Percentiles rank a stretch among this genome's conserved stretches.
Conservation (phyloP, 2,797 vertebrate genomes). For the Chloroceryle amazona region DNA sequence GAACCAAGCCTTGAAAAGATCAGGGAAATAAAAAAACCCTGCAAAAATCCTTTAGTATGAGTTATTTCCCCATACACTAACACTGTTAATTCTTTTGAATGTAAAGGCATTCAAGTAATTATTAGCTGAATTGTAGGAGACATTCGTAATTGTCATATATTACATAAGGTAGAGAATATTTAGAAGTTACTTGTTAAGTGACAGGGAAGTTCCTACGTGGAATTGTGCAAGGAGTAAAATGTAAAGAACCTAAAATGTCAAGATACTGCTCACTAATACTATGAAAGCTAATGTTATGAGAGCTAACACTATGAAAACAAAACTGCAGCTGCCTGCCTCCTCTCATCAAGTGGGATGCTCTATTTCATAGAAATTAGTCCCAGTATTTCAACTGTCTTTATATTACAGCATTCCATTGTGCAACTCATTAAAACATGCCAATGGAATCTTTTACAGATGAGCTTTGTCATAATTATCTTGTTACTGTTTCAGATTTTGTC, state of each 20-base stretch:
- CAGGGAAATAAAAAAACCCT: constrained; percentile 6
- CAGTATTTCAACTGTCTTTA: constrained; percentile 63
- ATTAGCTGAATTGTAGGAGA: constrained; percentile 33
- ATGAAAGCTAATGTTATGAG: background rate
- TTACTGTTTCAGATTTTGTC: constrained; percentile 42
- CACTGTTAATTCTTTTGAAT: constrained; percentile 50
- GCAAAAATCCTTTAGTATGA: constrained; percentile 59
- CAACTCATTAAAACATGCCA: constrained; percentile 67
- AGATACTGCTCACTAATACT: background rate
- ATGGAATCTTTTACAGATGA: constrained; percentile 74
- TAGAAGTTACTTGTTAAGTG: background rate
- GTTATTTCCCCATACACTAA: constrained; percentile 40
- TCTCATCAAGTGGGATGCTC: constrained; percentile 15
- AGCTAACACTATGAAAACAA: background rate
- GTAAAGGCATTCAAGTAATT: constrained; percentile 38
- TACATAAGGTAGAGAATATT: background rate
- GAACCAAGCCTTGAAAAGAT: background rate
- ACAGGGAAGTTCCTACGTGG: background rate
- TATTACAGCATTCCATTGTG: constrained; percentile 60
- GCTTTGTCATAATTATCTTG: constrained; percentile 50
- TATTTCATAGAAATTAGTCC: constrained; percentile 68
- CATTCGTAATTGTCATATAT: background rate
- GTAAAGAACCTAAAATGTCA: background rate
- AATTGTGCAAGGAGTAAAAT: background rate
- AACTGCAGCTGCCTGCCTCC: constrained; percentile 20